Evolutionary conservation across 2,113 vertebrate genomes (phyloP).

Genomic region (Irena cyanogastra): DNA sequence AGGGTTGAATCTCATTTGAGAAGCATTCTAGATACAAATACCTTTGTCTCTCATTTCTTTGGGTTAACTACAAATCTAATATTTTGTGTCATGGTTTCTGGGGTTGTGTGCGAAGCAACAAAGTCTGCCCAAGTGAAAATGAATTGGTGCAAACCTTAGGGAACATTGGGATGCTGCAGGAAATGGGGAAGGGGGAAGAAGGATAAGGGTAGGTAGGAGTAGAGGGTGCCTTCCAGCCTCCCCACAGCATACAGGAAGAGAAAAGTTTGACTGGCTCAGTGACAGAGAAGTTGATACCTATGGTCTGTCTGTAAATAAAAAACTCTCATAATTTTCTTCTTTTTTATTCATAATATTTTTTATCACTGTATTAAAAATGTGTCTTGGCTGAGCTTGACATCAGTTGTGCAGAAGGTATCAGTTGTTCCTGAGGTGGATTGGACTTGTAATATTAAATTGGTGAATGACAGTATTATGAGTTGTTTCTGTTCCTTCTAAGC

Average conservation of each 20-base stretch:
- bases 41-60: not conserved
- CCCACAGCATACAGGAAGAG: not conserved
- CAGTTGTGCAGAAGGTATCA: not conserved
- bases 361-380: not conserved
- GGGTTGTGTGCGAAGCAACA: not conserved
- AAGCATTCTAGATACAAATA: not conserved
- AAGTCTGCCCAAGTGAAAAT: not conserved
- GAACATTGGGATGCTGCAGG: not conserved
- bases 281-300: not conserved
- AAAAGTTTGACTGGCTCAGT: not conserved
- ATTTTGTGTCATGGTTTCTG: not conserved
- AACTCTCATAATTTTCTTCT: not conserved
- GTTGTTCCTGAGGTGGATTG: not conserved
- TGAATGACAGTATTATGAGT: not conserved
- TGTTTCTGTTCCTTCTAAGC: not conserved
- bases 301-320: not conserved
- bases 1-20: not conserved
- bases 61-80: not conserved
- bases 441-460: not conserved
- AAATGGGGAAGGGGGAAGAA: not conserved
- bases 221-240: not conserved
- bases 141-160: not conserved
- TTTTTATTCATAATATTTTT: not conserved
- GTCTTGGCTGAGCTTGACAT: not conserved
- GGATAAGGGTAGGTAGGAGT: not conserved